phyloP scores from a whole-genome alignment of 1,140 invertebrate genomes.

The Melitaea cinxia region DNA sequence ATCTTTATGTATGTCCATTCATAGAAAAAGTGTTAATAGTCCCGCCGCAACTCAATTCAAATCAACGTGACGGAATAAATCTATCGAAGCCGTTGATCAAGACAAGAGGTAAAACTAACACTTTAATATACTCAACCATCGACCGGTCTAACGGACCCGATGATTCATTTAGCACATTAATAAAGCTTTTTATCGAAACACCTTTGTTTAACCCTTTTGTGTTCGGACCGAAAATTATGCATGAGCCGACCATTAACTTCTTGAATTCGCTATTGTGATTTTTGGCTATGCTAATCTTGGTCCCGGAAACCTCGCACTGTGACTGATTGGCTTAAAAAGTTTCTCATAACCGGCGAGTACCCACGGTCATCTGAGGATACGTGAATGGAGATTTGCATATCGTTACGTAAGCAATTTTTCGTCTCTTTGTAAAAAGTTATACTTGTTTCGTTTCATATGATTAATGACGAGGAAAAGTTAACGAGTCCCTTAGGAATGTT shows the following conservation, averaged over 20 bases:
- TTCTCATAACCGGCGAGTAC: slow-evolving; percentile 55
- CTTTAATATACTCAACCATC: slow-evolving; percentile 55
- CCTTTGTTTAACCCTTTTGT: slow-evolving; percentile 76
- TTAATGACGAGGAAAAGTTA: slow-evolving; percentile 15
- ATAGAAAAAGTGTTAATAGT: background rate
- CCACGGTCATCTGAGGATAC: slow-evolving; percentile 54
- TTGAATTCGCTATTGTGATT: slow-evolving; percentile 67
- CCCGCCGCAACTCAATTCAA: slow-evolving; percentile 20
- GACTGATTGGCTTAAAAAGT: slow-evolving; percentile 65
- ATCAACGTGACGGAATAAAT: slow-evolving; percentile 63
- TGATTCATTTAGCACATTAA: slow-evolving; percentile 72
- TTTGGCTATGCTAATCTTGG: slow-evolving; percentile 69
- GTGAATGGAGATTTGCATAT: slow-evolving; percentile 50
- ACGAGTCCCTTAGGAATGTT: slow-evolving; percentile 2
- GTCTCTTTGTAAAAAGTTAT: slow-evolving; percentile 19
- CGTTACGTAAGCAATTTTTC: slow-evolving; percentile 49
- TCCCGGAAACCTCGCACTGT: slow-evolving; percentile 53
- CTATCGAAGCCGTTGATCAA: slow-evolving; percentile 28
- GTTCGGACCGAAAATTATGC: slow-evolving; percentile 59
- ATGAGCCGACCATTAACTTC: slow-evolving; percentile 68
- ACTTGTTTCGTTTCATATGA: slow-evolving; percentile 12
- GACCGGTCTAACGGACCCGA: slow-evolving; percentile 65
- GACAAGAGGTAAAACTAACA: slow-evolving; percentile 38
- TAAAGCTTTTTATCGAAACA: slow-evolving; percentile 62
- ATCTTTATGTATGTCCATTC: no score